phyloP scores from a whole-genome alignment of 2,113 vertebrate genomes.

The Catharus minimus region DNA sequence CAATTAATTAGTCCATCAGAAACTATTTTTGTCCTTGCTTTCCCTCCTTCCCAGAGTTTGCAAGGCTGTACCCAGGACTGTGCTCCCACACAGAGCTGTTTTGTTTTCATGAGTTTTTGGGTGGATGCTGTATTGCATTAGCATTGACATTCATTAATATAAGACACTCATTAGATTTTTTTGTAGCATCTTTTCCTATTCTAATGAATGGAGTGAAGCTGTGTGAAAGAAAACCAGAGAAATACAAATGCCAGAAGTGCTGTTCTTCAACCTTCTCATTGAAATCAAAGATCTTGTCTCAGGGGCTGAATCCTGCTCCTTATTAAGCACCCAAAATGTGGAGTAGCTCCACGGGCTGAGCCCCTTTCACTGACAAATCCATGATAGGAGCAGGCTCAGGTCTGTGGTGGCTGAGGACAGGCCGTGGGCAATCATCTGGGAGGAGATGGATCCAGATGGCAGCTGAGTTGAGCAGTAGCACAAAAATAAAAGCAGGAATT shows the following conservation, averaged over 20 bases:
- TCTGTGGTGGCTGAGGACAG: not conserved
- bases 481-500: not conserved
- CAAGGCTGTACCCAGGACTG: fast-evolving
- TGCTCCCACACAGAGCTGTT: not conserved
- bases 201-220: not conserved
- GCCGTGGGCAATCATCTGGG: not conserved
- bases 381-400: fast-evolving
- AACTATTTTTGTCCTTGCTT: not conserved
- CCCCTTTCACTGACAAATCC: no score
- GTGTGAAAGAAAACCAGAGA: not conserved
- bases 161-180: not conserved
- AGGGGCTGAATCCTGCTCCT: not conserved
- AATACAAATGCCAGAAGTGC: not conserved
- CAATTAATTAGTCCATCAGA: not conserved
- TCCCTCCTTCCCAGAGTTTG: not conserved
- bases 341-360: not conserved
- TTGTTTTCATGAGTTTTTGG: not conserved
- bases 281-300: not conserved
- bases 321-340: not conserved
- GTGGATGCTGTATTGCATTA: not conserved
- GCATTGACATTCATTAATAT: not conserved
- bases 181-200: not conserved
- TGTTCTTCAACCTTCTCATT: not conserved
- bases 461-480: not conserved
- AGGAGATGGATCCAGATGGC: not conserved